Evolutionary conservation across 2,888 invertebrate genomes (phyloP), one percentile per base, ranked within the genome.

Genomic region (Lasioglossum morio): DNA sequence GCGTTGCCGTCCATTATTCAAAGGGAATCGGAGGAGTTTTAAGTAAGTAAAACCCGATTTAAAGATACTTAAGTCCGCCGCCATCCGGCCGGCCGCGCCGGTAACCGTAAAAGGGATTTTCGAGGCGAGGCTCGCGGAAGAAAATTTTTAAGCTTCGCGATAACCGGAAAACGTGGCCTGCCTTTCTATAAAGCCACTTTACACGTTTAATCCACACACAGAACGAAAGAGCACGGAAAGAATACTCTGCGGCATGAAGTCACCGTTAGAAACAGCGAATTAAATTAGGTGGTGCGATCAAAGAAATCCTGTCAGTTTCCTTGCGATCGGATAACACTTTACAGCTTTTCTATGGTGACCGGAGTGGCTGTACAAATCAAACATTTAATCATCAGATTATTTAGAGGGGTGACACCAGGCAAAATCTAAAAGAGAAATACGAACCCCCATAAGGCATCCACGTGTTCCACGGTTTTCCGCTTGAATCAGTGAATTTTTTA

Each of bases 31-130:
- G 63, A 77, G 66, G 76, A 76, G 82, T 77, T 73, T 72, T 40
- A 73, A 66, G 72, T 23, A 69, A 48, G 60, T 48, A 69, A 48
- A 84, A 82, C 74, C 63, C 84, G 70, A 84, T 84, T 84, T 74
- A 69, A 82, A 73, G 77, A 37, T 30, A 72, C 83, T 83, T 76
- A 81, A 60, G 72, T 72, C 72, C 34, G n/a, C 48, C 72, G 27
- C 60, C n/a, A 27, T n/a, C n/a, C 60, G 27, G 60, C 4, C 4
- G 60, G n/a, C 46, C 12, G 12, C n/a, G n/a, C 46, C 27, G 46
- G 79, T 46, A 57, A 46, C 66, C 14, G 46, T 46, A 37, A 66
- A 23, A 14, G 72, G 37, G 46, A 48, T 72, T 66, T 74, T 27
- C 60, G 60, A 14, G 60, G 57, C 27, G 37, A 57, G 57, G 69